Evolutionary conservation across 2,888 invertebrate species (phyloP).

Genomic region (Spicauda simplicius): DNA sequence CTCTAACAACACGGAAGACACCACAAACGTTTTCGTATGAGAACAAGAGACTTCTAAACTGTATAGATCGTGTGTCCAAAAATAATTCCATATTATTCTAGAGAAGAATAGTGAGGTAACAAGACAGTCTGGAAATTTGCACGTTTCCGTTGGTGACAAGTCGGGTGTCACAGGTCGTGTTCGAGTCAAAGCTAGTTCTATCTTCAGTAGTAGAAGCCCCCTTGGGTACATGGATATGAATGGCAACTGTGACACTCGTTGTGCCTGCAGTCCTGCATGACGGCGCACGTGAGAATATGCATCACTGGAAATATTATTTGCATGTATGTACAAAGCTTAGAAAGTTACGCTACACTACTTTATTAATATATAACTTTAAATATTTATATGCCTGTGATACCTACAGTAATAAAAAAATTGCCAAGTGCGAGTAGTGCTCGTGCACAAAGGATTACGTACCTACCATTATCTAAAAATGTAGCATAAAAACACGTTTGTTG

Average conservation of each 20-base stretch:
- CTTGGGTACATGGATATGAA: slow-evolving; percentile 20
- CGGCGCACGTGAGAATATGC: slow-evolving; percentile 23
- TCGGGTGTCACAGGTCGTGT: slow-evolving; percentile 15
- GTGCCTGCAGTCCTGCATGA: slow-evolving; percentile 6
- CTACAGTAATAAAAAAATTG: too few relatives aligned
- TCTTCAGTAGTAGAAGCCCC: slow-evolving; percentile 15
- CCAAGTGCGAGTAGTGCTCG: too few relatives aligned
- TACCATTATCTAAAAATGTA: too few relatives aligned
- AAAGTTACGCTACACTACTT: too few relatives aligned
- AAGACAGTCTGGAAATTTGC: slow-evolving; percentile 23
- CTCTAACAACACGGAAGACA: not conserved
- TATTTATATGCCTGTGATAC: too few relatives aligned
- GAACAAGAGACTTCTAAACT: too few relatives aligned
- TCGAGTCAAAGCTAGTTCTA: slow-evolving; percentile 19
- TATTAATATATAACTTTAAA: too few relatives aligned
- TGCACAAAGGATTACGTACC: too few relatives aligned
- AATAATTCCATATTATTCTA: not conserved
- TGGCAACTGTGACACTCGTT: slow-evolving; percentile 24
- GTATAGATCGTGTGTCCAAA: not conserved
- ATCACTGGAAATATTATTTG: slow-evolving; percentile 15
- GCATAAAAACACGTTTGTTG: too few relatives aligned
- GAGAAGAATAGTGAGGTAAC: not conserved
- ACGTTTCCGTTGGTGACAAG: slow-evolving; percentile 19
- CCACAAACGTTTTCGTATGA: too few relatives aligned
- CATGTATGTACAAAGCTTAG: too few relatives aligned